A percentile compares a stretch with the other conserved stretches of the same genome.
Evolutionary conservation across 2,888 invertebrate species (phyloP).

Genomic region (Tolmerus cingulatus): DNA sequence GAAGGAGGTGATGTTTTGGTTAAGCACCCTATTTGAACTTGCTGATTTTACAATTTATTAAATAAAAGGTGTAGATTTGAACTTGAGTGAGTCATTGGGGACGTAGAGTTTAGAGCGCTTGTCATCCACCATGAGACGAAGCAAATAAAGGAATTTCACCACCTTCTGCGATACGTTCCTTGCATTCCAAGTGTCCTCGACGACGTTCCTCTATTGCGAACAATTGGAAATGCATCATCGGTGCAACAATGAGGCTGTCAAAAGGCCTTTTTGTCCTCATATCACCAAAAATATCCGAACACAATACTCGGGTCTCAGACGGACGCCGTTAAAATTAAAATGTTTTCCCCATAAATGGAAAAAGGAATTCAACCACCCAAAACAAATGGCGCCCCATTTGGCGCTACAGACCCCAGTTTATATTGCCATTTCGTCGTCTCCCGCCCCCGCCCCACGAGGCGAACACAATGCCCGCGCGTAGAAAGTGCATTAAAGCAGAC

Average conservation of each 20-base stretch:
- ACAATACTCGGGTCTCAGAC: neutral
- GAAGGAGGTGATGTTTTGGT: neutral
- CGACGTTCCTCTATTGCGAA: neutral
- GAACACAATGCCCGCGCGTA: neutral
- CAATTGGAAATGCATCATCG: neutral
- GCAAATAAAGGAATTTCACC: neutral
- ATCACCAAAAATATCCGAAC: neutral
- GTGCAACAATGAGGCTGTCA: neutral
- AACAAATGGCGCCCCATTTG: slow-evolving; percentile 29
- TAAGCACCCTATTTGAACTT: neutral
- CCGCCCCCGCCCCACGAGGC: neutral
- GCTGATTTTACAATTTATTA: neutral
- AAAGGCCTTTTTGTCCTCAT: neutral
- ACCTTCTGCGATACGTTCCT: neutral
- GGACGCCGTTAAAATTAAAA: neutral
- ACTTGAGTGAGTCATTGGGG: neutral
- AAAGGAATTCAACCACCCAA: slow-evolving; percentile 9
- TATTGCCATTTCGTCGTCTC: neutral
- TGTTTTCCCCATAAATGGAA: slow-evolving; percentile 7
- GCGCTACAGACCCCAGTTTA: neutral
- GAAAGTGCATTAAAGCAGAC: neutral
- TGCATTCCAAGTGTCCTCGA: neutral
- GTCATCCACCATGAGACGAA: neutral
- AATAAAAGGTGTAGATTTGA: neutral
- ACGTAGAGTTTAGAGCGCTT: neutral